Percentiles rank a stretch among this genome's conserved stretches.
These are phyloP conservation scores for Amblyopsis rosae DNA, from an alignment of 2,113 vertebrate species.

Conservation along the genomic window DNA sequence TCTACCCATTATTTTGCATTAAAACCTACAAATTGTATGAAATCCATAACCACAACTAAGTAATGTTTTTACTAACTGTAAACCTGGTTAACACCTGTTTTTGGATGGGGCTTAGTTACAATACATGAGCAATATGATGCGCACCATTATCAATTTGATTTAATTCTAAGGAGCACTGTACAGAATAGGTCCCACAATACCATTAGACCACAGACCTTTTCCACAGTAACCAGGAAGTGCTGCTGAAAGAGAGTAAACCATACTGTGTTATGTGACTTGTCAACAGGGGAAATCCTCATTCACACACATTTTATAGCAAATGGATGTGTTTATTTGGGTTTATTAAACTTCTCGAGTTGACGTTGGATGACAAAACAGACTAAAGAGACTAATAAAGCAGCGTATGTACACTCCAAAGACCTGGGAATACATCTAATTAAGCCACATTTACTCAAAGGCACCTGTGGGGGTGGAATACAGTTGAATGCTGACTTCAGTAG, in stretches of 20 bases:
- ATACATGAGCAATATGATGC: conserved; percentile 65
- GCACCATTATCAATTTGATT: conserved; percentile 45
- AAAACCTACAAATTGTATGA: conserved; percentile 22
- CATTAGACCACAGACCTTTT: conserved; percentile 21
- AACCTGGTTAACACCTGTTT: conserved; percentile 35
- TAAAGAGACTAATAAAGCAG: no score
- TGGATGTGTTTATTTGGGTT: no score
- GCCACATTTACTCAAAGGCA: no score
- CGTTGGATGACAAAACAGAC: no score
- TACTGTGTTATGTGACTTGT: no score
- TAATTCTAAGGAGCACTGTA: conserved; percentile 34
- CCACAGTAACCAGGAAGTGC: not conserved
- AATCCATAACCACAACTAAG: not conserved
- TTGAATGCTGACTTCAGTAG: no score
- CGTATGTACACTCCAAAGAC: no score
- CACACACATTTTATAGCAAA: no score
- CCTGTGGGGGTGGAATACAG: no score
- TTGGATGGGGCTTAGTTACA: conserved; percentile 37
- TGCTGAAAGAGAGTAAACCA: not conserved
- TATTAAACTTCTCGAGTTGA: no score
- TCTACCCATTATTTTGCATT: conserved; percentile 19
- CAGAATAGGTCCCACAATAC: conserved; percentile 19
- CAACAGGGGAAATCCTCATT: no score
- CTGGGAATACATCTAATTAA: no score
- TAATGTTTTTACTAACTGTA: not conserved